Evolutionary conservation across 2,797 vertebrate species (phyloP), one percentile per base, ranked within the genome.

Genomic region (Fistularia tabacaria): DNA sequence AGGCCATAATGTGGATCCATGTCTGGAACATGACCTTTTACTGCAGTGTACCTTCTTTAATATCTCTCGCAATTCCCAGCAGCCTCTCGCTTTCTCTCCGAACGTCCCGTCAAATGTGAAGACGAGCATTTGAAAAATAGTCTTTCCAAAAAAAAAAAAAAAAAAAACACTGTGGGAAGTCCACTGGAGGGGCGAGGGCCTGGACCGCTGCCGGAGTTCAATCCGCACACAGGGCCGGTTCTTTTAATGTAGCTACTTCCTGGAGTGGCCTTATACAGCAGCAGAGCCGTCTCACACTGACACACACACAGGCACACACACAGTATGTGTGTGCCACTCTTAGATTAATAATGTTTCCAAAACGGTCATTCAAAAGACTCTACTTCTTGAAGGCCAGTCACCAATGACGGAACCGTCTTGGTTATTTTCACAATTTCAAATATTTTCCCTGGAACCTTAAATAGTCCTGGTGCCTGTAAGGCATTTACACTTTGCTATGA

Each of bases 171-270:
- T 6, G 44, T 6, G 15, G 11, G 53, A 67, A 56, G 63, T 63
- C 64, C 15, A 60, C 59, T 51, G 46, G 49, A 40, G 39, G 14
- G 43, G 56, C 7, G 44, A 55, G 62, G 63, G 54, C 54, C 48
- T 48, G 7, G 0, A 54, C 40, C 64, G 62, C 57, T 14, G 55
- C n/a, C n/a, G n/a, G n/a, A 14, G 68, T 61, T 70, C 51, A 69
- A 12, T 62, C 45, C 36, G 46, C 65, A 25, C 48, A 7, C 10
- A 57, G 62, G 58, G 62, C 71, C 62, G 8, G 10, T 71, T 42
- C 49, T 10, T 72, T 70, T 67, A 62, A 72, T 63, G 46, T 65
- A 51, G 66, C 25, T 25, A 5, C 25, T 25, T n/a, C n/a, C n/a
- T n/a, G n/a, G n/a, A n/a, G n/a, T n/a, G n/a, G n/a, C n/a, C n/a